Base-by-base conservation (phyloP, 2,113 vertebrate species). In the Psettodes erumei region DNA sequence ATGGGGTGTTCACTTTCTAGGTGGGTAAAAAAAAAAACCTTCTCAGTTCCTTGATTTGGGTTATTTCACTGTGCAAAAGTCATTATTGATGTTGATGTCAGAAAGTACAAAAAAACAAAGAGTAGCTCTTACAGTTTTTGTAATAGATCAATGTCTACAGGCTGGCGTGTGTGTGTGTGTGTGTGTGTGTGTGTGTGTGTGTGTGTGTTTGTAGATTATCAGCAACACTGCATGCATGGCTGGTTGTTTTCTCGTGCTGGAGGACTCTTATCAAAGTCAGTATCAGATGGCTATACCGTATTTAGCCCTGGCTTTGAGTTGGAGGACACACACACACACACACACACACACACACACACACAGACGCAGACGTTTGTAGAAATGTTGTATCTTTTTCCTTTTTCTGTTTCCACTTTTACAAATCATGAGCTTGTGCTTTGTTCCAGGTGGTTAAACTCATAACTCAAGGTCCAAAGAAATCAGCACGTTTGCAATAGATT, bases 261-360 rank as follows among this genome's bases (percentile, higher is more conserved):
- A 58, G 58, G 56, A 62, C 47, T 58, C 47, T 70, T 75, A 76
- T 79, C 62, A 79, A 78, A 81, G 77, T 73, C 76, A 71, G 54
- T 83, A 78, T 84, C 77, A 71, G 64, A 60, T 75, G 56, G 43
- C 77, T 40, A 55, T 64, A 54, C 71, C 72, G 74, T 72, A 67
- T 81, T 75, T 83, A 78, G 70, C 65, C 40, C 32, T 47, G 1
- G 63, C 79, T 48, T 73, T 74, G 72, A 66, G 62, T 51, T 59
- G 6, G 60, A 63, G 67, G 75, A 74, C 68, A 55, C 59, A 65
- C n/a, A 67, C 51, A 27, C 56, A 43, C 7, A 12, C 38, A 40
- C 8, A 13, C 38, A 10, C 12, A 15, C 27, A 56, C 9, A 35
- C 30, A 35, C 53, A 55, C 28, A 10, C 4, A 4, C 33, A 48